phyloP scores from a whole-genome alignment of 2,113 vertebrate genomes.

The Sarotherodon lohbergeri region DNA sequence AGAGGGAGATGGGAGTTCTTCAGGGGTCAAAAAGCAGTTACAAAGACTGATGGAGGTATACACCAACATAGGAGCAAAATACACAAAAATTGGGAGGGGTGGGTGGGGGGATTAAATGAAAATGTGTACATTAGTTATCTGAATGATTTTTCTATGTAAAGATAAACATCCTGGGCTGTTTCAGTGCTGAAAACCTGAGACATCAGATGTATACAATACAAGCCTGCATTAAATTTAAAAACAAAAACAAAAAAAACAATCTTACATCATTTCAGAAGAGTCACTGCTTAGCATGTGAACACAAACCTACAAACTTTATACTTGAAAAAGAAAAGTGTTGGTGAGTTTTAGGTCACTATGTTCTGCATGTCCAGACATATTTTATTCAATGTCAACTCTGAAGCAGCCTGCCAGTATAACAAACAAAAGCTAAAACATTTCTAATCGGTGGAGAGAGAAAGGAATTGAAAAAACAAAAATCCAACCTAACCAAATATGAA shows the following conservation, averaged over 20 bases:
- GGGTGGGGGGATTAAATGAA: slow-evolving; percentile 1
- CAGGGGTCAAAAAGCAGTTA: slow-evolving; percentile 12
- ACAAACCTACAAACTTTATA: neutral
- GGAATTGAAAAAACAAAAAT: neutral
- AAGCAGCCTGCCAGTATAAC: neutral
- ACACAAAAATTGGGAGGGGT: slow-evolving; percentile 1
- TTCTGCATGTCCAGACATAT: slow-evolving; percentile 49
- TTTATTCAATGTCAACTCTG: neutral
- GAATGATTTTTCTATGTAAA: neutral
- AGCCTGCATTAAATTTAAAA: neutral
- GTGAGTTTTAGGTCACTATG: neutral
- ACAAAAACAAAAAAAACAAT: neutral
- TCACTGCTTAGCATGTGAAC: neutral
- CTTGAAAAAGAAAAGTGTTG: neutral
- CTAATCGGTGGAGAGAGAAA: neutral
- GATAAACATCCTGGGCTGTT: neutral
- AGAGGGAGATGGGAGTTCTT: neutral
- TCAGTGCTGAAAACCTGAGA: slow-evolving; percentile 14
- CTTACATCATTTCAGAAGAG: neutral
- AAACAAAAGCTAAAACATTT: neutral
- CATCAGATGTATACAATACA: neutral
- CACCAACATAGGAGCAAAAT: slow-evolving; percentile 44
- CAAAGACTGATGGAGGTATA: slow-evolving; percentile 38
- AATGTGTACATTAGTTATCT: slow-evolving; percentile 20
- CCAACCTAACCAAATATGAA: neutral